Evolutionary conservation across 1,140 invertebrate species (phyloP), one percentile per base, ranked within the genome.

Genomic region (Tribolium madens): DNA sequence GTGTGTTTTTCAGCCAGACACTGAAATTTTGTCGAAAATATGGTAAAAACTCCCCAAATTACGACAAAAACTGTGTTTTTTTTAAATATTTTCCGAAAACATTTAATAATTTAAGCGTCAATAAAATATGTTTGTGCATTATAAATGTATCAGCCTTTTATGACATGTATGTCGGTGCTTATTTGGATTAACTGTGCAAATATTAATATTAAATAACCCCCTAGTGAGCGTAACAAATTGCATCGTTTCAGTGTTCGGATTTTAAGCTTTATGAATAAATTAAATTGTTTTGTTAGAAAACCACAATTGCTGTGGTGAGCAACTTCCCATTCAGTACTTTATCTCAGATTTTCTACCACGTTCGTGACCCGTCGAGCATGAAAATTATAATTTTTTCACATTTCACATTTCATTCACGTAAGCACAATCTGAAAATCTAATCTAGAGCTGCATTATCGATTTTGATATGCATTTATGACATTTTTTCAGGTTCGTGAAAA

Each of bases 371-470:
- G 57, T 64, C 57, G 26, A 64, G n/a, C 13, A 12, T 15, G 13
- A 64, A 64, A 64, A 64, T 64, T 64, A 64, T 64, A 64, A 64
- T 36, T 33, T 64, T 9, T 60, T 60, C 9, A 7, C 2, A 60
- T 64, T 9, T 1, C 57, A 33, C 21, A 33, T 64, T 57, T 31
- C 36, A 14, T 64, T 31, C 57, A 64, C 57, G 57, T 64, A n/a
- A n/a, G n/a, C n/a, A 64, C 57, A 60, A 26, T 26, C 53, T 21
- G 15, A 52, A n/a, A 15, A 52, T 9, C 21, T 26, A 57, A 57
- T 15, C 9, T 57, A 10, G 15, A 50, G 48, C 4, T 17, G 15
- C 12, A 17, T 13, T 50, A 50, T 50, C 48, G 48, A 50, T 50
- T 50, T 15, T 12, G n/a, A 9, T 9, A 42, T 42, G 7, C 36